phyloP scores from a whole-genome alignment of 2,113 vertebrate genomes.

The Penelope pileata region DNA sequence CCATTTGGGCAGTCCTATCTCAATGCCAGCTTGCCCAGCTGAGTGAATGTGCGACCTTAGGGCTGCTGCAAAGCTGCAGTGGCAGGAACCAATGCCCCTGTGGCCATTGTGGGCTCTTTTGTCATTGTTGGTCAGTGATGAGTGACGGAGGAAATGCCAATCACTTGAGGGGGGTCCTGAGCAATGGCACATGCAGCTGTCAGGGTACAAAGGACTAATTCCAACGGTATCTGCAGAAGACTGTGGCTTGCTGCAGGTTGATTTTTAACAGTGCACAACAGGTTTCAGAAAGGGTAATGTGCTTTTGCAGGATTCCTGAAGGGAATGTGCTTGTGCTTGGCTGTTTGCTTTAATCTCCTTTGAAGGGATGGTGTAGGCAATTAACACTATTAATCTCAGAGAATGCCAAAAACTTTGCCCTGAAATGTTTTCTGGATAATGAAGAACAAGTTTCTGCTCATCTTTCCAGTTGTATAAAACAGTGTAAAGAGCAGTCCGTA shows the following conservation, averaged over 20 bases:
- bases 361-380: not conserved
- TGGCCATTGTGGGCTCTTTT: not conserved
- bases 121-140: not conserved
- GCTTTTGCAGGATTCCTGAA: accelerated
- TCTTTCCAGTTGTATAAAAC: not conserved
- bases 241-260: not conserved
- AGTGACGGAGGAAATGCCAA: not conserved
- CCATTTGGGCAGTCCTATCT: not conserved
- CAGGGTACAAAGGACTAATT: not conserved
- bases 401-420: not conserved
- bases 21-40: not conserved
- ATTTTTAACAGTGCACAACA: not conserved
- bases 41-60: not conserved
- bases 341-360: not conserved
- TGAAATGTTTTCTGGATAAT: not conserved
- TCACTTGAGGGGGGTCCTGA: not conserved
- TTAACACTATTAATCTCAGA: not conserved
- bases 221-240: not conserved
- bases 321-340: not conserved
- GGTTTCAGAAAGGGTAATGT: not conserved
- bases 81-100: not conserved
- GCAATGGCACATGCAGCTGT: not conserved
- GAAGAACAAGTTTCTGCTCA: not conserved
- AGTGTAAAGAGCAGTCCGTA: not conserved
- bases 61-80: not conserved